A percentile compares a stretch with the other conserved stretches of the same genome.
phyloP scores from a whole-genome alignment of 1,140 invertebrate species.

The Pogonomyrmex californicus region DNA sequence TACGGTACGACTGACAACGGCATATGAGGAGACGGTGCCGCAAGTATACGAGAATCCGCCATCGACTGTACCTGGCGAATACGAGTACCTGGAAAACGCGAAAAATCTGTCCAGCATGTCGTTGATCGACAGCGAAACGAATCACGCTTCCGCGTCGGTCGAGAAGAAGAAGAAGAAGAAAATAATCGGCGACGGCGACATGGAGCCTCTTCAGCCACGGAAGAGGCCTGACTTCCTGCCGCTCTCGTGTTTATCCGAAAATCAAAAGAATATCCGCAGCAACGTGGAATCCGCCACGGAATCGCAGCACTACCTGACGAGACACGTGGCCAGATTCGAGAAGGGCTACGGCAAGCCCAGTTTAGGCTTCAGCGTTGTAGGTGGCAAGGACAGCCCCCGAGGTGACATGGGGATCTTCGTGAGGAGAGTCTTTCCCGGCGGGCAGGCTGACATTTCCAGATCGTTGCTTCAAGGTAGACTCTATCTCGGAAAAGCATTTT shows the following conservation, averaged over 20 bases:
- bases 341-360: conserved; percentile 90
- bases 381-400: conserved; percentile 91
- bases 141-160: conserved; percentile 56
- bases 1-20: conserved; percentile 82
- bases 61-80: conserved; percentile 68
- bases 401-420: conserved; percentile 92
- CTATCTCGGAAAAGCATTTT: background rate
- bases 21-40: conserved; percentile 84
- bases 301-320: conserved; percentile 87
- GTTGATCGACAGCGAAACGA: conserved; percentile 72
- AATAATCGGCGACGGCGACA: background rate
- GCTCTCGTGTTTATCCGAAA: conserved; percentile 75
- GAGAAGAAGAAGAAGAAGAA: conserved; percentile 44
- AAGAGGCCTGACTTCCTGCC: conserved; percentile 83
- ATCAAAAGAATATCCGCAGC: conserved; percentile 72
- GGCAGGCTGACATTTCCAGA: conserved; percentile 91
- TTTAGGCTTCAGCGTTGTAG: conserved; percentile 92
- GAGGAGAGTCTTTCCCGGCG: conserved; percentile 90
- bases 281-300: conserved; percentile 81
- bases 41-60: conserved; percentile 80
- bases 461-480: conserved; percentile 90
- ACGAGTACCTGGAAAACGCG: conserved; percentile 81
- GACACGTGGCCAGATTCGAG: conserved; percentile 87
- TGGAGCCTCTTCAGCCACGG: conserved; percentile 53
- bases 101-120: conserved; percentile 81